Conservation (phyloP, 1,140 invertebrate genomes). For the Metaphire vulgaris region DNA sequence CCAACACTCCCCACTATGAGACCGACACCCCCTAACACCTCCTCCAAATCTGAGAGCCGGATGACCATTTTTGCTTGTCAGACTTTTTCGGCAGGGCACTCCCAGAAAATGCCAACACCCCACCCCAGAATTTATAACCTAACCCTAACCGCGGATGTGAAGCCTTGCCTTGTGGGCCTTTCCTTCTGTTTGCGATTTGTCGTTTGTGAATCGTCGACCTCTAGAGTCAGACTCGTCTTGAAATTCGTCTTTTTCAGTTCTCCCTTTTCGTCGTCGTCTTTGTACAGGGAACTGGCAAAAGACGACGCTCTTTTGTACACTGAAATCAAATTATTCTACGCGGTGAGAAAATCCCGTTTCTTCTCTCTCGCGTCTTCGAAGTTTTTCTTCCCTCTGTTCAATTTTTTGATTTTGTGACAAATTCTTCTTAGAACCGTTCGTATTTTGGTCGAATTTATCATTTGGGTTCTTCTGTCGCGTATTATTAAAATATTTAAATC, state of each 20-base stretch:
- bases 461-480: neutral
- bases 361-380: too few species aligned
- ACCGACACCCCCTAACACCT: too few species aligned
- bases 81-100: too few species aligned
- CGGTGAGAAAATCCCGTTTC: too few species aligned
- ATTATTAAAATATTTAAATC: too few species aligned
- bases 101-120: too few species aligned
- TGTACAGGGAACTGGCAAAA: neutral
- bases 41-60: too few species aligned
- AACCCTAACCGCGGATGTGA: too few species aligned
- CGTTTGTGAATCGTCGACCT: neutral
- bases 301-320: neutral
- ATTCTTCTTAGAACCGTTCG: neutral
- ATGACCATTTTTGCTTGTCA: too few species aligned
- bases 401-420: neutral
- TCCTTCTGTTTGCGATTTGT: neutral
- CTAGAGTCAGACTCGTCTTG: neutral
- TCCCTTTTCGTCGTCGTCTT: neutral
- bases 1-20: too few species aligned
- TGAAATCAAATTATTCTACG: neutral
- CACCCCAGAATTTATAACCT: too few species aligned
- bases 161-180: neutral
- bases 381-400: too few species aligned
- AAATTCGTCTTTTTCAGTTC: neutral
- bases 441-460: neutral